phyloP scores from a whole-genome alignment of 2,113 vertebrate species.

The Chaenocephalus aceratus region DNA sequence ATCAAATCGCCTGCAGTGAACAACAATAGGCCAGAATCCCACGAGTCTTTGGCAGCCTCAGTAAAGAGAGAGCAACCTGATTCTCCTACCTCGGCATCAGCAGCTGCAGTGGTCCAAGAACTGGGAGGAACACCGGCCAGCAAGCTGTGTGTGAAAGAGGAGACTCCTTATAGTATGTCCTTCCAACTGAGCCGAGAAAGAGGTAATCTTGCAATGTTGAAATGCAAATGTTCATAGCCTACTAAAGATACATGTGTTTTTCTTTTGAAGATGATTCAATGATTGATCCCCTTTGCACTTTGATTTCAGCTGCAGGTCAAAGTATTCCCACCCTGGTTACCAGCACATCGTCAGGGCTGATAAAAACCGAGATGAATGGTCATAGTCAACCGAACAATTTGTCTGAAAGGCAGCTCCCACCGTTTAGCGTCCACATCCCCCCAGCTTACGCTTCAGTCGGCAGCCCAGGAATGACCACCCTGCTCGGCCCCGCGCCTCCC shows the following conservation, averaged over 20 bases:
- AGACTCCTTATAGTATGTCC: conserved; percentile 89
- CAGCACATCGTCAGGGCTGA: conserved; percentile 79
- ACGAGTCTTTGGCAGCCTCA: conserved; percentile 78
- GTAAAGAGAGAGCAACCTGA: conserved; percentile 92
- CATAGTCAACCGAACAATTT: conserved; percentile 87
- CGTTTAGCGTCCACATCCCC: conserved; percentile 88
- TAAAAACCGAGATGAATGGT: conserved; percentile 93
- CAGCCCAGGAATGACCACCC: conserved; percentile 88
- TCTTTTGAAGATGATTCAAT: neutral
- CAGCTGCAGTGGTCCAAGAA: conserved; percentile 87
- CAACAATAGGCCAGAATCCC: conserved; percentile 81
- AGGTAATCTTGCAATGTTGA: conserved; percentile 84
- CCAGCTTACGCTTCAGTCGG: conserved; percentile 86
- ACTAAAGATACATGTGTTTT: neutral
- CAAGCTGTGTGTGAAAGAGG: conserved; percentile 89
- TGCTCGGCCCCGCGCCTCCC: conserved; percentile 88
- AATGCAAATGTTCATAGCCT: conserved; percentile 21
- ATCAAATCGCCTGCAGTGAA: conserved; percentile 78
- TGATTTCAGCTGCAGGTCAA: conserved; percentile 88
- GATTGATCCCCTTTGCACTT: conserved; percentile 72
- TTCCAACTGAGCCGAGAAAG: conserved; percentile 91
- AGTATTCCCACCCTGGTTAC: conserved; percentile 86
- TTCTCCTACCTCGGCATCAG: conserved; percentile 81
- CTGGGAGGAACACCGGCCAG: conserved; percentile 84
- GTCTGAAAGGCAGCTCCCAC: conserved; percentile 87